phyloP scores from a whole-genome alignment of 2,888 invertebrate genomes.

The Tetragonula carbonaria region DNA sequence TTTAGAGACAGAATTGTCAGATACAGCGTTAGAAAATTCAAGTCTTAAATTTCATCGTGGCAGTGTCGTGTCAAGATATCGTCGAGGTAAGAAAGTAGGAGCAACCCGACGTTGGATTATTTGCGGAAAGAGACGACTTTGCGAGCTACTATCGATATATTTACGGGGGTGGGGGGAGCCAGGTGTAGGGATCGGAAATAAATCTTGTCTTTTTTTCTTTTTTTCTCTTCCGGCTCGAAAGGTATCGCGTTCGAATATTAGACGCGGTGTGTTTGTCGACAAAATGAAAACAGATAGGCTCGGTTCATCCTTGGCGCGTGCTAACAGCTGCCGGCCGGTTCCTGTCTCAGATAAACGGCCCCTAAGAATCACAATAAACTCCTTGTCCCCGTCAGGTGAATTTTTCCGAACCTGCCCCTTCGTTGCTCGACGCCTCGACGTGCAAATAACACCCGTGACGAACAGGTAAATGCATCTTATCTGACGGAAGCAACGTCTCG shows the following conservation, averaged over 20 bases:
- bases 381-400: constrained; percentile 81
- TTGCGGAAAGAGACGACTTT: constrained; percentile 11
- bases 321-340: constrained; percentile 78
- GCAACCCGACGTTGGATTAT: not conserved
- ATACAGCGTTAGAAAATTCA: too few species aligned
- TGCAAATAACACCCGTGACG: constrained; percentile 64
- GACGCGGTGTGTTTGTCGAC: constrained; percentile 74
- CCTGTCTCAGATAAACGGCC: constrained; percentile 73
- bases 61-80: too few species aligned
- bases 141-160: constrained; percentile 23
- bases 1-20: too few species aligned
- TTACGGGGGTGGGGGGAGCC: constrained; percentile 45
- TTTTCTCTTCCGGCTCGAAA: constrained; percentile 57
- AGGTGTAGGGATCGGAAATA: constrained; percentile 67
- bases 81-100: too few species aligned
- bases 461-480: constrained; percentile 75
- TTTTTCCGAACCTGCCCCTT: constrained; percentile 75
- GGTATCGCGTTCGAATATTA: constrained; percentile 73
- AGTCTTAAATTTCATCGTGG: too few species aligned
- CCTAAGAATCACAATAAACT: constrained; percentile 75
- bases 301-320: constrained; percentile 80
- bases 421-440: constrained; percentile 36
- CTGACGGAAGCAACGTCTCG: constrained; percentile 61
- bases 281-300: constrained; percentile 73
- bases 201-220: constrained; percentile 57